phyloP scores from a whole-genome alignment of 2,113 vertebrate species.

The Crotophaga sulcirostris region DNA sequence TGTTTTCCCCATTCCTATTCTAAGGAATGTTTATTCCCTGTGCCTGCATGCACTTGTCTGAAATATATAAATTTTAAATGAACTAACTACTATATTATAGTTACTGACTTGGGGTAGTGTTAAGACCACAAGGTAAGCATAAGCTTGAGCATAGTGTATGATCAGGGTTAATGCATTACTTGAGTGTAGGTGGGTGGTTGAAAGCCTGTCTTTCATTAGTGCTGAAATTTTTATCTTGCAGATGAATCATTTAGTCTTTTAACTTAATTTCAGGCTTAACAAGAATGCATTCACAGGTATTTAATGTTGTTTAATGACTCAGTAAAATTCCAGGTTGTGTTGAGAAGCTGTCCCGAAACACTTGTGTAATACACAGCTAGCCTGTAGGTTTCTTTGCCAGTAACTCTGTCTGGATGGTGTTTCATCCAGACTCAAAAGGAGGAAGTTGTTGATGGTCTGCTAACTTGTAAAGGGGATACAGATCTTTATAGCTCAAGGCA shows the following conservation, averaged over 20 bases:
- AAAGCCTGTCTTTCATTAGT: constrained; percentile 12
- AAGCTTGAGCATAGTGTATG: not conserved
- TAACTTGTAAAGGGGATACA: not conserved
- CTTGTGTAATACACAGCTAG: not conserved
- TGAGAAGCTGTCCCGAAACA: not conserved
- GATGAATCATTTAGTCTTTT: constrained; percentile 3
- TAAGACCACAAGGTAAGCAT: not conserved
- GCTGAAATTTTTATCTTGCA: not conserved
- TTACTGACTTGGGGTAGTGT: not conserved
- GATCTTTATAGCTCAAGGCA: not conserved
- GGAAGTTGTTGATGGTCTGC: not conserved
- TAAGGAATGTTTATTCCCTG: not conserved
- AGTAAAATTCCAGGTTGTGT: not conserved
- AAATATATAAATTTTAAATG: not conserved
- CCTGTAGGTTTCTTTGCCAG: not conserved
- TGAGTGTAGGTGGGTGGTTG: not conserved
- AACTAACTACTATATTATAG: not conserved
- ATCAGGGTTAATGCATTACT: not conserved
- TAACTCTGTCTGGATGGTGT: not conserved
- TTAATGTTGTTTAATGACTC: not conserved
- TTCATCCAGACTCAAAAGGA: not conserved
- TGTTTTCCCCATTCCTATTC: not conserved
- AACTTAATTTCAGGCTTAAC: not conserved
- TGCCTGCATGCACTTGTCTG: not conserved
- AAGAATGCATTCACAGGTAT: not conserved